These are phyloP conservation scores for Actinostola sp. DNA, from an alignment of 92 coral and sea anemone species.

Conservation along the genomic window DNA sequence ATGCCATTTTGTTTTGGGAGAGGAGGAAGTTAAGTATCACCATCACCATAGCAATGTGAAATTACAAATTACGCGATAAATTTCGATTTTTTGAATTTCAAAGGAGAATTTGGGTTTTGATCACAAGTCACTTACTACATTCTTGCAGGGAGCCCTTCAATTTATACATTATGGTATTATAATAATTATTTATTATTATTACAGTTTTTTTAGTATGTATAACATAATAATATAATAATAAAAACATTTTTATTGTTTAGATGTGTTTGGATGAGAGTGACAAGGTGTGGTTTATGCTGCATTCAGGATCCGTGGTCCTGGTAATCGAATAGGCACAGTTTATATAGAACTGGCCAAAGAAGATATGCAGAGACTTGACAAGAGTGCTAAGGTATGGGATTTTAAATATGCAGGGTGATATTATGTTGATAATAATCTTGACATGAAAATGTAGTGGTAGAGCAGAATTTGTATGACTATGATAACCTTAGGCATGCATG, in stretches of 20 bases:
- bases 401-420: background rate
- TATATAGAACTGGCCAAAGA: conserved; percentile 83
- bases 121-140: too few relatives aligned
- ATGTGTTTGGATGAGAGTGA: conserved; percentile 75
- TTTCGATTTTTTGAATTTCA: too few relatives aligned
- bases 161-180: too few relatives aligned
- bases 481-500: too few relatives aligned
- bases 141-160: too few relatives aligned
- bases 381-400: conserved; percentile 49
- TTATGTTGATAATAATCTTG: background rate
- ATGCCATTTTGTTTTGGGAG: too few relatives aligned
- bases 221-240: background rate
- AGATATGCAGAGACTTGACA: conserved; percentile 75
- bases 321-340: conserved; percentile 78
- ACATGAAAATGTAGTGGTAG: background rate
- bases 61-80: too few relatives aligned
- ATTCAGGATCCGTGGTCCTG: conserved; percentile 93
- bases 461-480: background rate
- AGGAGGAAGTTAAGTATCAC: too few relatives aligned
- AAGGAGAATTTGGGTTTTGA: too few relatives aligned
- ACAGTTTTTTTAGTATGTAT: background rate
- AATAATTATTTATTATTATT: background rate
- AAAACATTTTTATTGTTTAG: conserved; percentile 21
- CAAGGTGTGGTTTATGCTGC: conserved; percentile 83
- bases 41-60: too few relatives aligned